Percentiles rank a stretch among this genome's conserved stretches.
These are phyloP conservation scores for Achlya flavicornis DNA, from an alignment of 2,888 invertebrate genomes.

Conservation along the genomic window DNA sequence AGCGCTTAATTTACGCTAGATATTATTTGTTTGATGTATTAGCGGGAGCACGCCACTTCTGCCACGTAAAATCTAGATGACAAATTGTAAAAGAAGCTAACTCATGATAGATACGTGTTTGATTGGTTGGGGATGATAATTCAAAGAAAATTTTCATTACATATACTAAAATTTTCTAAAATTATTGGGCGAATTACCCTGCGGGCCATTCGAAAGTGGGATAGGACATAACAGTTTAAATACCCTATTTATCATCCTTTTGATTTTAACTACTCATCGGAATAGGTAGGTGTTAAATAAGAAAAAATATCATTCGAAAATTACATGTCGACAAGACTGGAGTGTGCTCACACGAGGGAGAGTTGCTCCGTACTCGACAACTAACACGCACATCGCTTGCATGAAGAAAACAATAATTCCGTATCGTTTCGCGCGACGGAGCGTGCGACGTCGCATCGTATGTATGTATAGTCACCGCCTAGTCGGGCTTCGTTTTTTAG, in stretches of 20 bases:
- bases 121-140: no score
- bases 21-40: slow-evolving; percentile 50
- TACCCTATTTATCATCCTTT: no score
- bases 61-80: no score
- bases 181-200: no score
- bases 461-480: slow-evolving; percentile 74
- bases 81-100: no score
- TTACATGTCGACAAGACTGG: slow-evolving; percentile 8
- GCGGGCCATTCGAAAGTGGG: no score
- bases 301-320: not conserved
- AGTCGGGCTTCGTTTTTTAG: slow-evolving; percentile 77
- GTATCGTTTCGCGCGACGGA: slow-evolving; percentile 73
- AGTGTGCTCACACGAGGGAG: slow-evolving; percentile 43
- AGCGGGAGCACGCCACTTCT: slow-evolving; percentile 35
- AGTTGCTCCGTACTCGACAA: slow-evolving; percentile 45
- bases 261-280: no score
- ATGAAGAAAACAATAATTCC: slow-evolving; percentile 69
- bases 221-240: not conserved
- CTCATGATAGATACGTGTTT: no score
- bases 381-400: slow-evolving; percentile 52
- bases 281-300: no score
- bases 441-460: slow-evolving; percentile 72
- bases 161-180: no score
- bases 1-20: slow-evolving; percentile 36
- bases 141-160: no score